Evolutionary conservation across 1,140 invertebrate species (phyloP).

Genomic region (Pachypeltis micranthus): DNA sequence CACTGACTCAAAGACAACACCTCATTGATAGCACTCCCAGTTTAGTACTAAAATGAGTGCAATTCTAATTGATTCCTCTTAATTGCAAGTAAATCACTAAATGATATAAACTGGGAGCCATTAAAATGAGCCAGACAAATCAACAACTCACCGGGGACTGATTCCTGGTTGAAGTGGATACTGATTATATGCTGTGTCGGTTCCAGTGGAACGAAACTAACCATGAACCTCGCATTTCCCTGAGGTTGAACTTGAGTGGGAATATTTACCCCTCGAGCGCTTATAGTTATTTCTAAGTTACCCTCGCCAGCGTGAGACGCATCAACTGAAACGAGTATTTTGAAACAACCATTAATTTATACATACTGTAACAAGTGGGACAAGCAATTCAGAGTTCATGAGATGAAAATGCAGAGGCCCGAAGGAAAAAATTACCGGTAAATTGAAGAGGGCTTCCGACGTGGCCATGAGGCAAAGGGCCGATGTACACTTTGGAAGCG

Average conservation of each 20-base stretch:
- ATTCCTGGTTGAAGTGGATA: conserved; percentile 90
- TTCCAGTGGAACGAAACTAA: conserved; percentile 89
- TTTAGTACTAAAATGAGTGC: background rate
- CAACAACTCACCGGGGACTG: conserved; percentile 43
- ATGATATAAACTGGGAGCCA: background rate
- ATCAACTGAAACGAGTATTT: conserved; percentile 53
- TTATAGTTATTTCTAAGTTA: conserved; percentile 93
- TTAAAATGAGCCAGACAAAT: background rate
- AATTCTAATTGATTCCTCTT: background rate
- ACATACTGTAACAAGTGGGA: background rate
- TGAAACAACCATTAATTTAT: background rate
- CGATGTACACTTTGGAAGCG: conserved; percentile 75
- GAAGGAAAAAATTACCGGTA: conserved; percentile 40
- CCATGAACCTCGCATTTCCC: conserved; percentile 77
- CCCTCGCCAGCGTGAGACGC: conserved; percentile 94
- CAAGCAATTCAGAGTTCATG: background rate
- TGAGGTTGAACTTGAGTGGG: conserved; percentile 96
- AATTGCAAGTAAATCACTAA: background rate
- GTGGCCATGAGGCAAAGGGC: conserved; percentile 62
- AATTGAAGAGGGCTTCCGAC: conserved; percentile 81
- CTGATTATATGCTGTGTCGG: conserved; percentile 87
- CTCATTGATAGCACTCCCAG: no score
- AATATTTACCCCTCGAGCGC: conserved; percentile 82
- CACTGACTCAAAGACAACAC: no score
- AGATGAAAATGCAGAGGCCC: background rate